Evolutionary conservation across 2,888 invertebrate species (phyloP), one percentile per base, ranked within the genome.

Genomic region (Resseliella maxima): DNA sequence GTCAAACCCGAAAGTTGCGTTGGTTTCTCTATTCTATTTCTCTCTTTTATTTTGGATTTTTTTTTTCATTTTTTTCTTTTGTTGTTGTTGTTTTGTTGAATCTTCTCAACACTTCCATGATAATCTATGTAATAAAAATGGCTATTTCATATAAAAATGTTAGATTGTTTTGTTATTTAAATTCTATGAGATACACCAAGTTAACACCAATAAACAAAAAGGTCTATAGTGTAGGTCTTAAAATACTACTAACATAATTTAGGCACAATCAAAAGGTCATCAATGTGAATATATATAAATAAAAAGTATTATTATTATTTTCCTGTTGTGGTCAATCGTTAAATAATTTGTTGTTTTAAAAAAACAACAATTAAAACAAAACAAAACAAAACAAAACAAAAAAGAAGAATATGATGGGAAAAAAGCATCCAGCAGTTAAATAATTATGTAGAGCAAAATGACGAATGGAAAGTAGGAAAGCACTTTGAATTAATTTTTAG

Each of bases 191-290:
- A 59, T 27, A 59, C 5, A 45, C n/a, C 24, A 59, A 59, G 59
- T 59, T 59, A 59, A 59, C 59, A 59, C 24, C 59, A 59, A 59
- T n/a, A 27, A 50, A 50, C 15, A 50, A 59, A 45, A 27, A 59
- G 59, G 27, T 59, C 59, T 59, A 59, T 59, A 59, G 59, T 59
- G 59, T 59, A 59, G 2, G 59, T 2, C 24, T 3, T 50, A 50
- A 50, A 41, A 6, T 50, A 45, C 12, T 8, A 41, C 18, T 50
- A 50, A 50, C 46, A 15, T 50, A 50, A 50, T 50, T 50, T 59
- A 8, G 59, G 27, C 59, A 50, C n/a, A 59, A 59, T 59, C 24
- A 59, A 59, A 18, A 59, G 24, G 24, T 59, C 59, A 59, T 59
- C 24, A 24, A 6, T 59, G 24, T 59, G 46, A 59, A 6, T 2